These are phyloP conservation scores for Verasper variegatus DNA, from an alignment of 2,113 vertebrate species.

Conservation along the genomic window DNA sequence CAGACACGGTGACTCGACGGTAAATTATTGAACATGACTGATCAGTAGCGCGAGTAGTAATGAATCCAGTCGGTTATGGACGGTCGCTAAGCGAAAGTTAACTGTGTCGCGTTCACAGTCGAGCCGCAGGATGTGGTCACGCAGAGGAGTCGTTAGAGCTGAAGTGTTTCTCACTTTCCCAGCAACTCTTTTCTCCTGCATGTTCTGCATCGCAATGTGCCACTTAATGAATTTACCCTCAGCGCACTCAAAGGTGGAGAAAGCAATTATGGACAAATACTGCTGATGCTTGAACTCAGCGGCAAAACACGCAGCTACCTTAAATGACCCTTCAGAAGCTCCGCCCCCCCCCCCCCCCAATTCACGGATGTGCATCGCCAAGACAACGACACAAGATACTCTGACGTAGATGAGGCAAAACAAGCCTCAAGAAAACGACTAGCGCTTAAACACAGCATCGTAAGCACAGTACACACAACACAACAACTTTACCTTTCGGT, in stretches of 20 bases:
- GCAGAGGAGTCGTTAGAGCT: slow-evolving; percentile 42
- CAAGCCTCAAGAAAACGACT: too few relatives aligned
- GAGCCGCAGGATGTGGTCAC: slow-evolving; percentile 26
- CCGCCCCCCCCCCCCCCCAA: too few relatives aligned
- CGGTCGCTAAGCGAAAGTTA: slow-evolving; percentile 3
- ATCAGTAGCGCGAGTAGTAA: slow-evolving; percentile 23
- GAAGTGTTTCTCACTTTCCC: slow-evolving; percentile 42
- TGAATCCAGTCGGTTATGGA: slow-evolving; percentile 26
- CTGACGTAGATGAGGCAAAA: too few relatives aligned
- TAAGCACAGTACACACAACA: too few relatives aligned
- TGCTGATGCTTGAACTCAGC: background rate
- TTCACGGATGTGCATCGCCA: too few relatives aligned
- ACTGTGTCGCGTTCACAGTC: slow-evolving; percentile 25
- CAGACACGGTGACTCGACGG: slow-evolving; percentile 2
- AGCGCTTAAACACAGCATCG: too few relatives aligned
- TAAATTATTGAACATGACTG: slow-evolving; percentile 37
- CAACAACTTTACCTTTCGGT: too few relatives aligned
- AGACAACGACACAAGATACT: too few relatives aligned
- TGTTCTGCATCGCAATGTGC: background rate
- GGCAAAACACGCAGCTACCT: background rate
- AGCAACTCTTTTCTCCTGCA: slow-evolving; percentile 11
- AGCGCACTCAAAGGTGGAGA: background rate
- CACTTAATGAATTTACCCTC: slow-evolving; percentile 22
- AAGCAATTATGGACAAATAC: background rate
- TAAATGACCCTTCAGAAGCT: too few relatives aligned